Percentiles rank a stretch among this genome's conserved stretches.
Conservation (phyloP, 2,888 invertebrate genomes). For the Cheilosia urbana region DNA sequence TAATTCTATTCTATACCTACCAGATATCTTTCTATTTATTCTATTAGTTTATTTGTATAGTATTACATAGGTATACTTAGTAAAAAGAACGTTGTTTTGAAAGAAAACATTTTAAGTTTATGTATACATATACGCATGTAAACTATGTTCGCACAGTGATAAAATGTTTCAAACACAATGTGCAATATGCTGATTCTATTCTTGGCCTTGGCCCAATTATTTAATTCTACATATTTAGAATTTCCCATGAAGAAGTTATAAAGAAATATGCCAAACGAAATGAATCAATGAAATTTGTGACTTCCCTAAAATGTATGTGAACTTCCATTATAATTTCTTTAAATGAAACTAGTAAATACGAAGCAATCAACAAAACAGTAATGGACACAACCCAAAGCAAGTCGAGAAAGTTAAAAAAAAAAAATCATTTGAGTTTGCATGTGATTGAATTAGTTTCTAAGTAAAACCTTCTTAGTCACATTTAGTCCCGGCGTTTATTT, state of each 20-base stretch:
- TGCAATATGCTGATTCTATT: constrained; percentile 1
- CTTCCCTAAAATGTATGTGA: constrained; percentile 20
- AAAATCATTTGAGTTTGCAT: constrained; percentile 46
- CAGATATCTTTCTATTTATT: no score
- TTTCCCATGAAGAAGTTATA: background rate
- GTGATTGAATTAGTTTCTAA: constrained; percentile 59
- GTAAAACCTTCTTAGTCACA: constrained; percentile 66
- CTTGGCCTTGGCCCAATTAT: constrained; percentile 31
- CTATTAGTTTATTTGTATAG: no score
- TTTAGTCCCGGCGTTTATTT: constrained; percentile 60
- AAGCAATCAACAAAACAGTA: constrained; percentile 10
- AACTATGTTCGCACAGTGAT: background rate
- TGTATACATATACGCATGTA: background rate
- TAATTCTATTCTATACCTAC: no score
- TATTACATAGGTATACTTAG: no score
- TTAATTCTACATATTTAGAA: background rate
- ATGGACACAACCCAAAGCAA: constrained; percentile 10
- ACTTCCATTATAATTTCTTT: constrained; percentile 10
- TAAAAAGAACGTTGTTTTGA: no score
- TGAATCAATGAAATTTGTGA: constrained; percentile 30
- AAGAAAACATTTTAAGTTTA: no score
- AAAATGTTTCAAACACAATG: background rate
- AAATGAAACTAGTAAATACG: constrained; percentile 14
- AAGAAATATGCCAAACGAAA: background rate
- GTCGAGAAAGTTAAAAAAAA: constrained; percentile 6